A percentile compares a stretch with the other conserved stretches of the same genome.
These are phyloP conservation scores for Hartigia nigra DNA, from an alignment of 2,888 invertebrate species.

Conservation along the genomic window DNA sequence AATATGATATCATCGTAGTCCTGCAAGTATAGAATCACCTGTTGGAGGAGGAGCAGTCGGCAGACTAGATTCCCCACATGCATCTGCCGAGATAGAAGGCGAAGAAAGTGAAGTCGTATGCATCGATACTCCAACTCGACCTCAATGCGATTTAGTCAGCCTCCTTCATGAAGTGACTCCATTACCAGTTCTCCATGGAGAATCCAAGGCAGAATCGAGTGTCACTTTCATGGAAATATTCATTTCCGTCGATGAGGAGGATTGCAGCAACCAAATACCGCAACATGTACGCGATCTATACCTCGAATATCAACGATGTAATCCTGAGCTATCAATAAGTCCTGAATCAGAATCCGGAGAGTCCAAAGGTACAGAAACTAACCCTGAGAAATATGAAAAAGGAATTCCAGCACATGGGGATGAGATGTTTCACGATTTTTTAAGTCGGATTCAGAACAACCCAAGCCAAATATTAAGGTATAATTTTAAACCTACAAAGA, in stretches of 20 bases:
- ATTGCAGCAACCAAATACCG: conserved; percentile 61
- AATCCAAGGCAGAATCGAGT: conserved; percentile 62
- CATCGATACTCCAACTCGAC: conserved; percentile 80
- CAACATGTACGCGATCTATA: conserved; percentile 74
- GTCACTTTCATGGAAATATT: conserved; percentile 68
- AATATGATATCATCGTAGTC: conserved; percentile 41
- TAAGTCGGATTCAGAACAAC: conserved; percentile 77
- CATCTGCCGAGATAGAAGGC: conserved; percentile 86
- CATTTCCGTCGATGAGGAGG: conserved; percentile 74
- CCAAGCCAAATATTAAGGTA: conserved; percentile 88
- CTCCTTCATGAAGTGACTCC: conserved; percentile 76
- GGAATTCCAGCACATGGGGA: conserved; percentile 84
- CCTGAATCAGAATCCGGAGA: conserved; percentile 45
- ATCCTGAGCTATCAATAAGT: conserved; percentile 45
- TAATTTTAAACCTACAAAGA: conserved; percentile 11
- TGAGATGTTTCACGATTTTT: conserved; percentile 82
- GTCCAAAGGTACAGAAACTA: conserved; percentile 56
- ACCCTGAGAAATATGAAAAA: conserved; percentile 82
- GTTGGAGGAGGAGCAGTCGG: conserved; percentile 70
- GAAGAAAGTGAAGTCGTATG: conserved; percentile 82
- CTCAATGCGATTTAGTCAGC: conserved; percentile 76
- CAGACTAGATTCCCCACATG: conserved; percentile 70
- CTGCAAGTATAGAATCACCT: conserved; percentile 60
- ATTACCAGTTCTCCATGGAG: conserved; percentile 65
- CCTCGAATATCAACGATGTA: conserved; percentile 71